phyloP scores from a whole-genome alignment of 2,888 invertebrate genomes.

The Heliconius ismenius region DNA sequence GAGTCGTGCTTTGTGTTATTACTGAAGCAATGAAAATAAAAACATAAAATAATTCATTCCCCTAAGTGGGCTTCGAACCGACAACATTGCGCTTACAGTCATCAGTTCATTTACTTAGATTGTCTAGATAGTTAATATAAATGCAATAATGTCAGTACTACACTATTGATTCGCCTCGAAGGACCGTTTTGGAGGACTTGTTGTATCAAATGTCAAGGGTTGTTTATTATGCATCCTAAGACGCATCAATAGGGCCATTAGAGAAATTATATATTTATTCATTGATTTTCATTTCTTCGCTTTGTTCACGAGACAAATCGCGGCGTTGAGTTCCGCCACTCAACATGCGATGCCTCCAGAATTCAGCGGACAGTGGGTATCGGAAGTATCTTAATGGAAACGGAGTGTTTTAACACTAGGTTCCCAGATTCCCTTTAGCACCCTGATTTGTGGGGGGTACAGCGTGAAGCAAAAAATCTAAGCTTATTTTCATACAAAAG shows the following conservation, averaged over 20 bases:
- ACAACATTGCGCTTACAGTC: not conserved
- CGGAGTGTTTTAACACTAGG: too few relatives aligned
- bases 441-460: not conserved
- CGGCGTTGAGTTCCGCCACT: too few relatives aligned
- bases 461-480: not conserved
- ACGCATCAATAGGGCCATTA: too few relatives aligned
- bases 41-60: too few relatives aligned
- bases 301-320: too few relatives aligned
- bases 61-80: too few relatives aligned
- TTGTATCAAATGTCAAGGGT: not conserved
- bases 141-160: slow-evolving; percentile 1
- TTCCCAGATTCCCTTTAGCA: too few relatives aligned
- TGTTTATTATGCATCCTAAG: not conserved
- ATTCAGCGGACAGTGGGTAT: too few relatives aligned
- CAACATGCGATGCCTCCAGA: too few relatives aligned
- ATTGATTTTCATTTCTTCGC: too few relatives aligned
- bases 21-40: not conserved
- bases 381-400: too few relatives aligned
- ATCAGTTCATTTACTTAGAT: not conserved
- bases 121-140: not conserved
- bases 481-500: not conserved
- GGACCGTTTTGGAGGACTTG: not conserved
- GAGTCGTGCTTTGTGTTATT: not conserved
- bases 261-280: too few relatives aligned
- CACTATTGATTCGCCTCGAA: not conserved